Evolutionary conservation across 2,113 vertebrate species (phyloP), one percentile per base, ranked within the genome.

Genomic region (Phainopepla nitens): DNA sequence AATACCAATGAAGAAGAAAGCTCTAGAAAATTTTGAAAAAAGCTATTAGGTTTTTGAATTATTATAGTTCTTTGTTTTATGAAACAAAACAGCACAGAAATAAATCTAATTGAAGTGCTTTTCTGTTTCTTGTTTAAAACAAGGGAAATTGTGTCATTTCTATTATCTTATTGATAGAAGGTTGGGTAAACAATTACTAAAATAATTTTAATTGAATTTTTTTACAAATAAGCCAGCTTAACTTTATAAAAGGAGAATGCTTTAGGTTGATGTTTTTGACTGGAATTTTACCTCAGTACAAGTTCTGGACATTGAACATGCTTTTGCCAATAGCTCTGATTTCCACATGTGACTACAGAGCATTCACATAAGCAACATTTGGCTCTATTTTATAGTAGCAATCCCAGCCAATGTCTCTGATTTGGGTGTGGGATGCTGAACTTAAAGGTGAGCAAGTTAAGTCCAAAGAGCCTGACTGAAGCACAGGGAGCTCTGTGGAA

Each of bases 31-130:
- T 15, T 31, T 36, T 23, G 35, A 25, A 64, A 58, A 68, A 35
- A 53, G 8, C 17, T 42, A 28, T 42, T 54, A 42, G 25, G 13
- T 88, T 91, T 90, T 71, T 78, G 36, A 62, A 79, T 89, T 81
- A 68, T 88, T 94, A 41, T 65, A 80, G 44, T 35, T 66, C 77
- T 96, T 92, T 79, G 6, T 90, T 92, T 76, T 49, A 41, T 51
- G 42, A 65, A 64, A 69, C 36, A 70, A 64, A 94, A 19, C 44
- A 23, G 45, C 49, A 14, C 35, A 88, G 35, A 64, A 42, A 31
- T 33, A 71, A 82, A 16, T 70, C 25, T 87, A 71, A 84, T 60
- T 76, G 86, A 82, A 9, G 42, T 39, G 27, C 4, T 36, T 69
- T 24, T 29, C 3, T 9, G 4, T 47, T 79, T 75, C 53, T 96